These are phyloP conservation scores for Spatulosminthurus flaviceps DNA, from an alignment of 2,888 invertebrate genomes.

Conservation along the genomic window DNA sequence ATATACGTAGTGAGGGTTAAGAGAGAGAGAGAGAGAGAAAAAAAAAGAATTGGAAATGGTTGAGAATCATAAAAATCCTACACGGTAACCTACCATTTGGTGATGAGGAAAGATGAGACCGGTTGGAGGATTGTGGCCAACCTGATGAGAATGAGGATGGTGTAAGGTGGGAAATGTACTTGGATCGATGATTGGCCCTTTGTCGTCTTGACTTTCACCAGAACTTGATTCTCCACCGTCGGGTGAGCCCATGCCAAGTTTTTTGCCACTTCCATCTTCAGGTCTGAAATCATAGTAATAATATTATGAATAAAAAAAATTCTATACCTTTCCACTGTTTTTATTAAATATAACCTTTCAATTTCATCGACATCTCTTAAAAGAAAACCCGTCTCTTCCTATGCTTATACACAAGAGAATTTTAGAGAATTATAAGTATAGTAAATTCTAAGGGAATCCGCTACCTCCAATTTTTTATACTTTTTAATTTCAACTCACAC, in stretches of 20 bases:
- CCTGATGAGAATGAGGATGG: constrained; percentile 49
- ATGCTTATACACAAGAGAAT: too few relatives aligned
- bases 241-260: constrained; percentile 62
- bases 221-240: constrained; percentile 63
- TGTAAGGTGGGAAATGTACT: constrained; percentile 49
- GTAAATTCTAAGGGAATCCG: too few relatives aligned
- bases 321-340: background rate
- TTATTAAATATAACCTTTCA: background rate
- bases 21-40: background rate
- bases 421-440: too few relatives aligned
- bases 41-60: background rate
- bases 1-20: too few relatives aligned
- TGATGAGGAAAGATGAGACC: constrained; percentile 58
- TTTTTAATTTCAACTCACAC: too few relatives aligned
- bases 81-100: constrained; percentile 60
- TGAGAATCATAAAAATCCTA: background rate
- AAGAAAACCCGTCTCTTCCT: too few relatives aligned
- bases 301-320: constrained; percentile 27
- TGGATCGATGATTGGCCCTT: constrained; percentile 50
- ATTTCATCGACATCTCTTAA: background rate
- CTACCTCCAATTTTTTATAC: too few relatives aligned
- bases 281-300: constrained; percentile 56
- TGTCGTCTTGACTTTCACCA: constrained; percentile 63
- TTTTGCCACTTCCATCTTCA: constrained; percentile 63
- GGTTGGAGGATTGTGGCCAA: constrained; percentile 52